Conservation (phyloP, 2,113 vertebrate genomes). For the Mustelus asterias region DNA sequence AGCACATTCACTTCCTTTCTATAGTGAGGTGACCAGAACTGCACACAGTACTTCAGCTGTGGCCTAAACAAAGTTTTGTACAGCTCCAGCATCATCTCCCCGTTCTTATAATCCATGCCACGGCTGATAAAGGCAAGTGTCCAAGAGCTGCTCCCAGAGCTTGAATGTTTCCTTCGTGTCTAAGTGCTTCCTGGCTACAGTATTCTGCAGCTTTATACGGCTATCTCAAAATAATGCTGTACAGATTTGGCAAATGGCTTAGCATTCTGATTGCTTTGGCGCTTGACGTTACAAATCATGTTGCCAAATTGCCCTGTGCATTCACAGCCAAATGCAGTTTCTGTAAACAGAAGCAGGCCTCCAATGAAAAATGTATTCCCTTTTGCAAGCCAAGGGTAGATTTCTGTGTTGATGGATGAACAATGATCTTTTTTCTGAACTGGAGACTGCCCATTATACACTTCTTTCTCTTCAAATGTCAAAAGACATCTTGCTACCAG, state of each 20-base stretch:
- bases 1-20: too few relatives aligned
- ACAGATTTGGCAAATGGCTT: background rate
- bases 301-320: background rate
- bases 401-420: background rate
- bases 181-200: background rate
- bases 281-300: background rate
- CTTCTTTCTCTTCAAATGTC: background rate
- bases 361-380: background rate
- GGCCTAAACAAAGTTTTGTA: too few relatives aligned
- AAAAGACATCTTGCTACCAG: background rate
- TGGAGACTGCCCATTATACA: background rate
- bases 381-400: background rate
- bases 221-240: background rate
- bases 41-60: too few relatives aligned
- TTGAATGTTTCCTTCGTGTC: background rate
- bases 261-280: background rate
- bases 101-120: too few relatives aligned
- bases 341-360: background rate
- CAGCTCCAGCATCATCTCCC: too few relatives aligned
- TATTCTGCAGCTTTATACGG: background rate
- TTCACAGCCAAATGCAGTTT: background rate
- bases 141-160: background rate
- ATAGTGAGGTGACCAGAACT: too few relatives aligned
- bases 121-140: too few relatives aligned
- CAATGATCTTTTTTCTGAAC: background rate